Base-by-base conservation (phyloP, 2,797 vertebrate genomes). In the Okamejei kenojei region DNA sequence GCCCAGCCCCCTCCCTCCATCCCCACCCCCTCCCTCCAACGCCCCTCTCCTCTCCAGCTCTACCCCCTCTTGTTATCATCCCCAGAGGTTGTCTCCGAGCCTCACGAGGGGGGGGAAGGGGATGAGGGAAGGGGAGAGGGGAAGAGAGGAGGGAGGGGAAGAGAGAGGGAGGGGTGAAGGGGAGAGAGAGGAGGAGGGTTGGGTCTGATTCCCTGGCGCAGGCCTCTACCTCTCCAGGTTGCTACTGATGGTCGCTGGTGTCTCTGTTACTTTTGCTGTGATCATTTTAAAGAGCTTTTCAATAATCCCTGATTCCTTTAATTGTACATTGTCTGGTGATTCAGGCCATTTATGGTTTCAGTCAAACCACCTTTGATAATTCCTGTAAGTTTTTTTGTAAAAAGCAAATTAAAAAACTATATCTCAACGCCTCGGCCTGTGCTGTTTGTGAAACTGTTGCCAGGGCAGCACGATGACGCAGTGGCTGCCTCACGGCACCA, bases 361-460 rank as follows among this genome's bases (percentile, higher is more conserved):
- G 13, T 54, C 15, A 54, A 74, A 35, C 88, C 38, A 74, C 35
- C 68, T 91, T 91, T 91, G 71, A 95, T 93, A 93, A 93, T 94
- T 61, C 95, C 96, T 96, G 95, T 95, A 94, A 94, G 95, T 96
- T 96, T 93, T 96, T 96, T 97, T 97, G 96, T 97, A 97, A 96
- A 96, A 95, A 97, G 96, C 96, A 96, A 97, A 97, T 96, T 96
- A 95, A 96, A 94, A 95, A 63, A 90, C 68, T 91, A 73, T 91
- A 91, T 63, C 84, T 17, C 61, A 86, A 5, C 19, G 61, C 32
- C 32, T 32, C 17, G n/a, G 61, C n/a, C n/a, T 63, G 13, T 65
- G 61, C 29, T 15, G 32, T 88, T 68, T 88, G 1, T n/a, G 65
- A 88, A 32, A 0, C 19, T 65, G 23, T 58, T 4, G 9, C 45